A percentile compares a stretch with the other conserved stretches of the same genome.
Conservation (phyloP, 1,140 invertebrate genomes). For the Philotrypesis tridentata region DNA sequence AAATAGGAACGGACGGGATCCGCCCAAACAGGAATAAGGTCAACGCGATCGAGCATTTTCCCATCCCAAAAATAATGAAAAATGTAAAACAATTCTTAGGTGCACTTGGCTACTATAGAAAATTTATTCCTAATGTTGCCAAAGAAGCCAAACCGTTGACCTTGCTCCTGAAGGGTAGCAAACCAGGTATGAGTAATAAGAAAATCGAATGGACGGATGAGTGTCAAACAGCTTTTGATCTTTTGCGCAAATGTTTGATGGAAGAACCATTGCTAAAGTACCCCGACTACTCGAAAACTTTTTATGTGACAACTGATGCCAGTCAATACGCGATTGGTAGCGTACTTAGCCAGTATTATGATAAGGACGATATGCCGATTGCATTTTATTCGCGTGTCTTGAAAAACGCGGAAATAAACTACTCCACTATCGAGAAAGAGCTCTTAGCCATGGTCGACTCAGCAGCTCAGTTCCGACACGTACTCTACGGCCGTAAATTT, state of each 20-base stretch:
- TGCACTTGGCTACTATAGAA: too few species aligned
- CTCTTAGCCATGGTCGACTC: constrained; percentile 15
- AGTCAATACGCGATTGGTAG: neutral
- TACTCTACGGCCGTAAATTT: constrained; percentile 17
- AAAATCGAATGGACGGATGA: neutral
- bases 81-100: neutral
- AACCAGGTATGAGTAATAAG: too few species aligned
- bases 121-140: neutral
- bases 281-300: neutral
- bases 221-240: neutral
- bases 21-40: neutral
- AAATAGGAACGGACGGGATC: neutral
- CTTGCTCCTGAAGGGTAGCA: neutral
- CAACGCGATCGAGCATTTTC: neutral
- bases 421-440: constrained; percentile 4
- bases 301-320: constrained; percentile 17
- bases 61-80: neutral
- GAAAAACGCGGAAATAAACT: neutral
- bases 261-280: neutral
- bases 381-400: neutral
- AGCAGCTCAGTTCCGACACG: neutral
- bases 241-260: neutral
- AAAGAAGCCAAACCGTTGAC: neutral
- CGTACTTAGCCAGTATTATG: neutral
- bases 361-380: neutral